Evolutionary conservation across 1,140 invertebrate species (phyloP), one percentile per base, ranked within the genome.

Genomic region (Pseudomyrmex dendroicus): DNA sequence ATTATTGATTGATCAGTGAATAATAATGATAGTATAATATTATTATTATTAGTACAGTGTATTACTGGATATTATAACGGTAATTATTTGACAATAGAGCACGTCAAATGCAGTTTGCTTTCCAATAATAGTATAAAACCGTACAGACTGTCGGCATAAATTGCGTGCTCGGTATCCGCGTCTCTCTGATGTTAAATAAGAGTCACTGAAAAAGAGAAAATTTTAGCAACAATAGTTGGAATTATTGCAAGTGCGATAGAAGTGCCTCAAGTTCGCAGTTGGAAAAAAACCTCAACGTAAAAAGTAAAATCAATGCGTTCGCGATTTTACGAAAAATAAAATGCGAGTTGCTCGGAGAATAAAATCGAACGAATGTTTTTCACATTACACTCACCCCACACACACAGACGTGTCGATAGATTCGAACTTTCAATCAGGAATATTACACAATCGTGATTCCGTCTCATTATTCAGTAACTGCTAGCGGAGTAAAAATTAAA

Each of bases 401-500:
- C 35, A 35, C 35, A 35, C 5, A 10, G 57, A 74, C 17, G 48
- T 48, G 9, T 77, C 63, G 46, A 10, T 68, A 57, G 10, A 77
- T 67, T 17, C 15, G 63, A 13, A 74, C 57, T 48, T 67, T 76
- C 35, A 68, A 74, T 74, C 57, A n/a, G 20, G 64, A 66, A 12
- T 52, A 64, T 35, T 64, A 22, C 13, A 35, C 35, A 44, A 48
- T 46, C 22, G 48, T 68, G 48, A 48, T 66, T 70, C 61, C 9
- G 7, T 57, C 50, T 86, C 17, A 83, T 84, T 82, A 82, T 62
- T 56, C 10, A 1, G 0, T 44, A 62, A 68, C 12, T 66, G 56
- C 35, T 76, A 63, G 17, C 2, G 66, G 17, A 86, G 22, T 67
- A 87, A 80, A 84, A 86, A 80, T 86, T 74, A 83, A 73, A 48